Percentiles rank a stretch among this genome's conserved stretches.
phyloP scores from a whole-genome alignment of 2,888 invertebrate genomes.

The Lasioglossum zephyrum region DNA sequence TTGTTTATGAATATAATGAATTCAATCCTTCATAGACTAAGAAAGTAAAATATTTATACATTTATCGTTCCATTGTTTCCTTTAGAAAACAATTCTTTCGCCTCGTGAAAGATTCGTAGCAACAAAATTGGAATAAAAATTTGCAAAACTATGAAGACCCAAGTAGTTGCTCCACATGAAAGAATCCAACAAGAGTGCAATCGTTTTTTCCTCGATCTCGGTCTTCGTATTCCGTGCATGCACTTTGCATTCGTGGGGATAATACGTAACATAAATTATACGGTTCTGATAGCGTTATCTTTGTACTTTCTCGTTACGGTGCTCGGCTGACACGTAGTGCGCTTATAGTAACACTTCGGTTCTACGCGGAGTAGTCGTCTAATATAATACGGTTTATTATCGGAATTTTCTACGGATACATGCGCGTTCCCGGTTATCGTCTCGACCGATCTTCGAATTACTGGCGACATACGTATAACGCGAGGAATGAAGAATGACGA shows the following conservation, averaged over 20 bases:
- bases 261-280: slow-evolving; percentile 24
- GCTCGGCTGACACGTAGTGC: not conserved
- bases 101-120: too few species aligned
- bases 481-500: not conserved
- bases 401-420: slow-evolving; percentile 15
- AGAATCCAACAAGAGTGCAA: not conserved
- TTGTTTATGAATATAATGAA: too few species aligned
- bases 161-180: not conserved
- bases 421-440: not conserved
- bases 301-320: slow-evolving; percentile 33
- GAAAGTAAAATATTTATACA: too few species aligned
- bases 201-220: not conserved
- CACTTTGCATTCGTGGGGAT: slow-evolving; percentile 11
- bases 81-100: not conserved
- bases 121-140: not conserved
- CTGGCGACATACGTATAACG: slow-evolving; percentile 28
- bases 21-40: too few species aligned
- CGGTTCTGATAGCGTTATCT: slow-evolving; percentile 41
- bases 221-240: not conserved
- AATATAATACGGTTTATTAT: slow-evolving; percentile 38
- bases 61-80: too few species aligned
- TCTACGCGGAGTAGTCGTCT: not conserved
- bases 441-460: slow-evolving; percentile 15
- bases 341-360: slow-evolving; percentile 15
- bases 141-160: not conserved